Conservation (phyloP, 2,888 invertebrate species). For the Blastobasis lacticolella region DNA sequence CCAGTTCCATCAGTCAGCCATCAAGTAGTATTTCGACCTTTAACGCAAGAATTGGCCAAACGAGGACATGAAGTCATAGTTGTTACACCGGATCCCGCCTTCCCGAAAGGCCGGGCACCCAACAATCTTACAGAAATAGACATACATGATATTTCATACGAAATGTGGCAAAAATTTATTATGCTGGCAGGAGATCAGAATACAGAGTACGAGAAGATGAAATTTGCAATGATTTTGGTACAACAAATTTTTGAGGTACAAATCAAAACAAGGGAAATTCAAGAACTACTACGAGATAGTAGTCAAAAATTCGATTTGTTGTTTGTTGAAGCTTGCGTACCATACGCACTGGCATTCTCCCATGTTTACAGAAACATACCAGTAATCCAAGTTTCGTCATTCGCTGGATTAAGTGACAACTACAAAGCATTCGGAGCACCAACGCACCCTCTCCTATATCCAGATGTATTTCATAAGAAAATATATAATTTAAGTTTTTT, state of each 20-base stretch:
- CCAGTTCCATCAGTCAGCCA: conserved; percentile 58
- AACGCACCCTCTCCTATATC: conserved; percentile 26
- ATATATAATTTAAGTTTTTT: conserved; percentile 18
- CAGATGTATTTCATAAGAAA: conserved; percentile 16
- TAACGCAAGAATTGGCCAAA: conserved; percentile 12
- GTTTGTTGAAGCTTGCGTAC: conserved; percentile 16
- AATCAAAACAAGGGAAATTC: conserved; percentile 8
- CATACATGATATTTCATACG: conserved; percentile 34
- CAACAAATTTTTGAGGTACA: conserved; percentile 14
- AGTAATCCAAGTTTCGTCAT: conserved; percentile 26
- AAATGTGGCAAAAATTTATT: conserved; percentile 14
- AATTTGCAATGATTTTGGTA: background rate
- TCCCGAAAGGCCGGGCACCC: conserved; percentile 26
- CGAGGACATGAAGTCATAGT: conserved; percentile 30
- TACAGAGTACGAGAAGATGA: conserved; percentile 10
- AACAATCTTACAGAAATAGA: conserved; percentile 53
- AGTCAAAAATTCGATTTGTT: conserved; percentile 18
- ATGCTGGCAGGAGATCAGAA: conserved; percentile 6
- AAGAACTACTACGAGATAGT: conserved; percentile 10
- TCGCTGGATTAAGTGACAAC: conserved; percentile 17
- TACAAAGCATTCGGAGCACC: conserved; percentile 24
- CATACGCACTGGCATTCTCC: conserved; percentile 14
- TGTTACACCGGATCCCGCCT: conserved; percentile 50
- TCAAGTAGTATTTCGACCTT: conserved; percentile 42
- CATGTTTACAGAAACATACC: conserved; percentile 22